Evolutionary conservation across 37 sponge, comb jelly and placozoan species (phyloP), one percentile per base, ranked within the genome.

Genomic region (Agelas oroides): DNA sequence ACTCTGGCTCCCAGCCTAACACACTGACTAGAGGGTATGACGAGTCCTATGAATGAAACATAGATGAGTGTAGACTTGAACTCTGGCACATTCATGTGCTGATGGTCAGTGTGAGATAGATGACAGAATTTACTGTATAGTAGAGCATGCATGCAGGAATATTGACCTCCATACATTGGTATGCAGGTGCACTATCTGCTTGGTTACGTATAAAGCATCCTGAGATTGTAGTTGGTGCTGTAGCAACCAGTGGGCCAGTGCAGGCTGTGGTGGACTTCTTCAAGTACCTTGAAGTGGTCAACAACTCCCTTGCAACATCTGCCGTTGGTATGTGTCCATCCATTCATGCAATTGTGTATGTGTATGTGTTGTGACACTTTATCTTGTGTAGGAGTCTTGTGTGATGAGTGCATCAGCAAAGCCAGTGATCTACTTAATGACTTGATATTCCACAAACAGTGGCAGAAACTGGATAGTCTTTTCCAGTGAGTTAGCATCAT

Each of bases 171-270:
- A 28, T 5, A 28, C 27, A 25, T n/a, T n/a, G n/a, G n/a, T n/a
- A n/a, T 46, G 46, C 53, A 82, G 92, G 96, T 21, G 91, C 90
- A 32, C 84, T 96, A 6, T 79, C 94, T 19, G 96, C 91, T 0
- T 96, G 96, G 96, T 59, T 93, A 38, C 75, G 96, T 25, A 77
- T 88, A 28, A 65, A 83, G 61, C 88, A 96, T 69, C 96, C 96
- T 12, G 78, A 92, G 38, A 30, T 80, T 24, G 91, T 93, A 17
- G 80, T 46, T 54, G 96, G 90, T 18, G 88, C 96, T 1, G 80
- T 96, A 28, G 96, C 96, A 27, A 86, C 86, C 82, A 93, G 95
- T 82, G 96, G 88, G 25, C 96, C 96, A 25, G 84, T 91, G 20
- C 66, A 71, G 41, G 95, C 96, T 27, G 32, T 76, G 52, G 52